A percentile compares a stretch with the other conserved stretches of the same genome.
phyloP scores from a whole-genome alignment of 2,797 vertebrate genomes.

The Stomatorhinus walkeri region DNA sequence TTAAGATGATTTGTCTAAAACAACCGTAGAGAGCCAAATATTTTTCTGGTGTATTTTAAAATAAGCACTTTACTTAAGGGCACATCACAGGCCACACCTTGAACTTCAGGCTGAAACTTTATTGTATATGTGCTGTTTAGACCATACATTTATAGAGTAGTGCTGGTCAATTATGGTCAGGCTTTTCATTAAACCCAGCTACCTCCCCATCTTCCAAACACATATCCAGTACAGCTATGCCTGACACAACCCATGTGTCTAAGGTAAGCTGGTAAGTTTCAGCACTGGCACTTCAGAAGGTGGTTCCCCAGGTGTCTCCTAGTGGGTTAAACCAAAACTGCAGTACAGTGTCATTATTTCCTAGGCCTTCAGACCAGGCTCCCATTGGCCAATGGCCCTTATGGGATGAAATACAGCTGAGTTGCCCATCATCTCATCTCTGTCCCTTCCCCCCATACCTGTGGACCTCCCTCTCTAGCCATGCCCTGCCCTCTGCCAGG shows the following conservation, averaged over 20 bases:
- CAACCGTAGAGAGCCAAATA: background rate
- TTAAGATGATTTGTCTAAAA: background rate
- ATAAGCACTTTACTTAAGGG: background rate
- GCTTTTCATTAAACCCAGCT: background rate
- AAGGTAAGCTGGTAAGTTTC: background rate
- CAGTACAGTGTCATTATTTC: background rate
- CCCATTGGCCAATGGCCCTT: background rate
- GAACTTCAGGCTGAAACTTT: background rate
- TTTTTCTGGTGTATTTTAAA: background rate
- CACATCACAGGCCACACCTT: background rate
- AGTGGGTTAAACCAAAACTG: background rate
- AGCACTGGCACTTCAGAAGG: background rate
- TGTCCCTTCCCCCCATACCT: constrained; percentile 36
- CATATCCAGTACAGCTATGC: background rate
- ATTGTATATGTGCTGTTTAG: background rate
- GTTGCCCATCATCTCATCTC: background rate
- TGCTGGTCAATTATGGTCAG: background rate
- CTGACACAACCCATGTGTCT: background rate
- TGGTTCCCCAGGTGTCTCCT: background rate
- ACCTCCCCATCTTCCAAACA: background rate
- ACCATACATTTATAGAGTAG: background rate
- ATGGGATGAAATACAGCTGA: background rate
- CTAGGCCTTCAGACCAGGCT: background rate
- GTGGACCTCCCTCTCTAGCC: constrained; percentile 47
- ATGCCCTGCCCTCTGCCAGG: constrained; percentile 45